A percentile compares a stretch with the other conserved stretches of the same genome.
Conservation (phyloP, 2,888 invertebrate species). For the Patella ulyssiponensis region DNA sequence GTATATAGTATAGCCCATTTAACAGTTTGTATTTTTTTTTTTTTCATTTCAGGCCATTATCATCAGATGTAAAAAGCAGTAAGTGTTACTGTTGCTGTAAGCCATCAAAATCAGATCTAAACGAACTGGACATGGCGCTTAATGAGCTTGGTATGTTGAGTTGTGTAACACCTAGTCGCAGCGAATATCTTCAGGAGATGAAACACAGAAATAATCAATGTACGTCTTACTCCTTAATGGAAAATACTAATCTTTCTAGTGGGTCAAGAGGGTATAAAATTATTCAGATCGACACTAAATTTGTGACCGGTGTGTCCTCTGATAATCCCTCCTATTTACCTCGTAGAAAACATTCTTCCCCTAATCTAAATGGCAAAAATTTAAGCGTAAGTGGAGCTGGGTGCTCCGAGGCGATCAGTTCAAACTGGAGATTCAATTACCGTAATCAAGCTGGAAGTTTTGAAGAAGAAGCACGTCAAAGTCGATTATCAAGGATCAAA, state of each 20-base stretch:
- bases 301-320: slow-evolving; percentile 53
- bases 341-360: slow-evolving; percentile 10
- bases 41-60: not conserved
- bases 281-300: slow-evolving; percentile 57
- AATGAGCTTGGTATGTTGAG: slow-evolving; percentile 69
- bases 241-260: slow-evolving; percentile 26
- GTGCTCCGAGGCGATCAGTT: not conserved
- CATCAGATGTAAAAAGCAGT: not conserved
- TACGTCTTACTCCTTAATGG: slow-evolving; percentile 17
- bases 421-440: slow-evolving; percentile 35
- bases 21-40: too few species aligned
- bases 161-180: slow-evolving; percentile 61
- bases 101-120: slow-evolving; percentile 34
- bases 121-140: slow-evolving; percentile 65
- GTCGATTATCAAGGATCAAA: slow-evolving; percentile 42
- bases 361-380: slow-evolving; percentile 12
- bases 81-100: slow-evolving; percentile 47
- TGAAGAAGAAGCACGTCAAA: slow-evolving; percentile 38
- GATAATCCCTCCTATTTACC: slow-evolving; percentile 27
- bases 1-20: too few species aligned
- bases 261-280: slow-evolving; percentile 47
- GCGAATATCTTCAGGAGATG: slow-evolving; percentile 57
- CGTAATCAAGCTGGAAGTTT: slow-evolving; percentile 38
- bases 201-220: slow-evolving; percentile 51
- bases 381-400: not conserved